Evolutionary conservation across 2,113 vertebrate species (phyloP).

Genomic region (Bagarius yarrelli): DNA sequence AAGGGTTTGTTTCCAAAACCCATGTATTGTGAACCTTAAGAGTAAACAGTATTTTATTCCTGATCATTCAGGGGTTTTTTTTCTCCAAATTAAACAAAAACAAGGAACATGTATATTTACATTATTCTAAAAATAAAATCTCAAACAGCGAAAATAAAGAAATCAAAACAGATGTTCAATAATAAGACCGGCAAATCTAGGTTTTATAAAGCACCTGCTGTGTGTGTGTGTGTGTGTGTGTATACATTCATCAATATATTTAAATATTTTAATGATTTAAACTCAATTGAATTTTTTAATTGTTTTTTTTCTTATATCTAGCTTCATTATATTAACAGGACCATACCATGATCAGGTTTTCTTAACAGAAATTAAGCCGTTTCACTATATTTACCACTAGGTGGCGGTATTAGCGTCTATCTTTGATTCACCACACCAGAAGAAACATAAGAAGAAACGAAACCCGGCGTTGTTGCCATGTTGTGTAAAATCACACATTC

Average conservation of each 20-base stretch:
- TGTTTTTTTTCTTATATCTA: not conserved
- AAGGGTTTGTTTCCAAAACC: conserved; percentile 1
- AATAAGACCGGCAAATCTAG: not conserved
- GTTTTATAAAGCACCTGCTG: not conserved
- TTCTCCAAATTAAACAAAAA: conserved; percentile 6
- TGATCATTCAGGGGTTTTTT: conserved; percentile 1
- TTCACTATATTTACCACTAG: not conserved
- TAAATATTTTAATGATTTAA: not conserved
- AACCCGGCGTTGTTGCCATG: too few species aligned
- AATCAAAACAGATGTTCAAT: not conserved
- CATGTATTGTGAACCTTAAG: not conserved
- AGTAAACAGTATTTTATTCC: conserved; percentile 17
- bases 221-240: not conserved
- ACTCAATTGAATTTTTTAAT: not conserved
- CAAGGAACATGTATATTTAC: not conserved
- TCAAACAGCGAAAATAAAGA: not conserved
- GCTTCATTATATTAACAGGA: not conserved
- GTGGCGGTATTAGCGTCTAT: not conserved
- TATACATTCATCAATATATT: not conserved
- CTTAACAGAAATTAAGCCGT: not conserved
- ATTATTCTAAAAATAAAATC: not conserved
- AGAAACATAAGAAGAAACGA: too few species aligned
- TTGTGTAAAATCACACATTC: too few species aligned
- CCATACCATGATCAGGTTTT: too few species aligned
- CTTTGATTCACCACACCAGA: too few species aligned